Evolutionary conservation across 2,113 vertebrate species (phyloP).

Genomic region (Eubucco bourcierii): DNA sequence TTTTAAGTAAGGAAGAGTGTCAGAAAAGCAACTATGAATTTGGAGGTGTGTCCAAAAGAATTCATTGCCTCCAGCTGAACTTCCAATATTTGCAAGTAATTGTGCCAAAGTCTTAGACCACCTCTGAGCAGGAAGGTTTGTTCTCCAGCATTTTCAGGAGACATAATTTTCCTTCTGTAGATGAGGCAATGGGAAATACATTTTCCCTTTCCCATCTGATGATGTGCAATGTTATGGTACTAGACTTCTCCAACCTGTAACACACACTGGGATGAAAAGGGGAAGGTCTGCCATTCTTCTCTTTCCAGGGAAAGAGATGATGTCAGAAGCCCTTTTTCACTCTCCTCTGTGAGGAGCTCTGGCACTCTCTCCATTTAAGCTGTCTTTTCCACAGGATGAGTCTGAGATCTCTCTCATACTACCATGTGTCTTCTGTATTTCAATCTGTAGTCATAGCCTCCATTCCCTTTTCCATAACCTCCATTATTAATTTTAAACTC

Average conservation of each 20-base stretch:
- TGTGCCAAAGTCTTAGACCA: accelerated
- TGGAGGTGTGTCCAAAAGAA: neutral
- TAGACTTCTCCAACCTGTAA: neutral
- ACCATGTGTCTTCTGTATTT: neutral
- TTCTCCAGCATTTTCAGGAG: neutral
- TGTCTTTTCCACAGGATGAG: neutral
- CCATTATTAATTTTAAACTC: neutral
- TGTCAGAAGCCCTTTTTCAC: neutral
- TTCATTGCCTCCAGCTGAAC: neutral
- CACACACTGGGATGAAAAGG: neutral
- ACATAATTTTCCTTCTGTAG: neutral
- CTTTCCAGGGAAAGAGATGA: neutral
- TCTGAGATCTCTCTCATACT: neutral
- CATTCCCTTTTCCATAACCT: neutral
- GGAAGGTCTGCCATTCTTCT: neutral
- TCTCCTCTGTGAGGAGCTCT: neutral
- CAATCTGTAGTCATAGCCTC: neutral
- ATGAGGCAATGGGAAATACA: neutral
- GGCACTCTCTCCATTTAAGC: neutral
- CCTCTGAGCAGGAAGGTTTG: neutral
- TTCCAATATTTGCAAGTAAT: neutral
- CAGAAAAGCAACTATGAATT: neutral
- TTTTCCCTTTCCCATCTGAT: neutral
- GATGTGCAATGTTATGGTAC: neutral
- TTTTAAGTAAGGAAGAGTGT: neutral